Base-by-base conservation (phyloP, 2,888 invertebrate genomes). In the Agonopterix alstromeriana region DNA sequence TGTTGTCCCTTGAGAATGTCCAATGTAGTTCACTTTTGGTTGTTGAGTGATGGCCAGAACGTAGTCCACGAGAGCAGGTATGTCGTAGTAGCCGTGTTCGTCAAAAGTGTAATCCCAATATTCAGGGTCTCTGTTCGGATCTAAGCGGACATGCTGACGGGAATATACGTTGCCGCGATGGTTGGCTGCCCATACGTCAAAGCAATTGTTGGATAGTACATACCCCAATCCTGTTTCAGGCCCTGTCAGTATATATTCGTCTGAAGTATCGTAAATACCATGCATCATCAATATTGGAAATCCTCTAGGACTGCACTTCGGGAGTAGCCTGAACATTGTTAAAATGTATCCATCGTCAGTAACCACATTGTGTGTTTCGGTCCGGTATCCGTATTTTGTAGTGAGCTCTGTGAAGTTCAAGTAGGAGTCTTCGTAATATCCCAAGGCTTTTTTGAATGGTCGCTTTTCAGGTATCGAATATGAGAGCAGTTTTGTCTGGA, bases 1-100 rank as follows among this genome's bases (percentile, higher is more conserved):
- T 0, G 92, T 91, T 0, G 90, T 91, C 14, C 95, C 95, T 73
- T 90, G 90, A 7, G 94, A 95, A 67, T 94, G 94, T 1, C 94
- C 95, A 7, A 93, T 75, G 66, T 93, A 94, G 58, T 90, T 90
- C 1, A 95, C 55, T 49, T 90, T 79, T 0, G 85, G 56, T 40
- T 87, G 77, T 1, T 88, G 84, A 0, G 93, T 93, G 4, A 52
- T 46, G 0, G 56, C 47, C 1, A 79, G 52, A 10, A 84, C 62
- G 46, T 72, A 73, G 55, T 85, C 80, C 5, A 82, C 90, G 69
- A 90, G 91, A 0, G 93, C 91, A 7, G 95, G 93, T 1, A 95
- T 51, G 70, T 96, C 96, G 59, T 90, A 90, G 43, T 81, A 63
- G 0, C 93, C 95, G 70, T 93, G 92, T 70, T 95, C 93, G 65